Evolutionary conservation across 2,888 invertebrate species (phyloP), one percentile per base, ranked within the genome.

Genomic region (Boloria euphrosyne): DNA sequence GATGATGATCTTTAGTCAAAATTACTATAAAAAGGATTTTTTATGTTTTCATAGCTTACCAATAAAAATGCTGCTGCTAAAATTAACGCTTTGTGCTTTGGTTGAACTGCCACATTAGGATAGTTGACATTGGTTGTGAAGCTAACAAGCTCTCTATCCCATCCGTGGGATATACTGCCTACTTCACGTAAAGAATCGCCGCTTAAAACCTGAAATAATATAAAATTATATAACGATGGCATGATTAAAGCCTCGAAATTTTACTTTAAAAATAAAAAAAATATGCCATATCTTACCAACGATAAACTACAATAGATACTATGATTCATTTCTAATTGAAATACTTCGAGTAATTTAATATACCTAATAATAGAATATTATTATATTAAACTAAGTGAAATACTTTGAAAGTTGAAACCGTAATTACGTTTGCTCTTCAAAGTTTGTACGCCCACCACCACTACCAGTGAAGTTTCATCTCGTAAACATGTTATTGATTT

Each of bases 41-140:
- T 52, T 13, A 31, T 27, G 7, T 31, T n/a, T 31, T 27, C 3
- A 14, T 44, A 31, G 55, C 66, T 75, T 93, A 97, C 98, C 94
- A 98, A 88, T 66, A 98, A 91, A 87, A 98, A 97, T 0, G 96
- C 94, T 55, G 97, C 95, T 5, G 96, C 98, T 31, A 98, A 82
- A 62, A 98, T 89, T 3, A 97, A 86, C 0, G 97, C 96, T 80
- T 98, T 97, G 64, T 96, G 94, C 75, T 94, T 95, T 1, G 95
- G 94, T 76, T 96, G 95, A 18, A 95, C 93, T 57, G 95, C 95
- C 0, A 90, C 78, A 72, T 94, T 93, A 0, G 97, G 96, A 79
- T 97, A 96, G 58, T 94, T 94, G 50, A 98, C 87, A 59, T 95
- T 95, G 68, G 97, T 94, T 60, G 95, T 95, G 78, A 97, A 96